Base-by-base conservation (phyloP, 2,113 vertebrate genomes). In the Paraplagusia blochii region DNA sequence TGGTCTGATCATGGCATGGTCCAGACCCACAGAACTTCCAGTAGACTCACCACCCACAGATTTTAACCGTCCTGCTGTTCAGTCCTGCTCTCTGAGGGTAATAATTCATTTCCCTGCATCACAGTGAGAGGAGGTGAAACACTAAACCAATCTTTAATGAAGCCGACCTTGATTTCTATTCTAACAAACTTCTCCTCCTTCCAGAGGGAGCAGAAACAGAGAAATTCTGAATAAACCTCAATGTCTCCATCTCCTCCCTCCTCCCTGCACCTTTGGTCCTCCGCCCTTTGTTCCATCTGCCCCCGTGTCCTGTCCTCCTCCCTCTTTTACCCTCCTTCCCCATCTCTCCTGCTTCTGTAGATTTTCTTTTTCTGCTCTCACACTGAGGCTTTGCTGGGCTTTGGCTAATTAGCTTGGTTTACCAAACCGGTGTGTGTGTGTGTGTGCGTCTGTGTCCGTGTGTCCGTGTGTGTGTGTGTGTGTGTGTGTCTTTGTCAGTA, bases 271-370 rank as follows among this genome's bases (percentile, higher is more conserved):
- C 68, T 36, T 42, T 58, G 39, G 33, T 44, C 22, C 59, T 64
- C 19, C 42, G 8, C 40, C 69, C 74, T 66, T 74, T 66, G 53
- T 73, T 72, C 74, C 84, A 82, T 87, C 87, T 88, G 82, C 81
- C 71, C 74, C 58, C 8, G 44, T 35, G 52, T 76, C 66, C 70
- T 72, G 63, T 57, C 53, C 4, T 12, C 15, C 61, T 66, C 50
- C 72, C 72, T 69, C 60, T 56, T n/a, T n/a, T n/a, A n/a, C n/a
- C 36, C 16, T 82, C 64, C 69, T 81, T 52, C 75, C 53, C 85
- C 76, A 85, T 80, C 82, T 82, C 73, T 59, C 46, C 12, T 36
- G 35, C 5, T 36, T 7, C 10, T 36, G 5, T 10, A 60, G 50
- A 39, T 54, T 56, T 16, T 36, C 52, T 63, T 68, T 63, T 52